Evolutionary conservation across 2,113 vertebrate genomes (phyloP), one percentile per base, ranked within the genome.

Genomic region (Vidua chalybeata): DNA sequence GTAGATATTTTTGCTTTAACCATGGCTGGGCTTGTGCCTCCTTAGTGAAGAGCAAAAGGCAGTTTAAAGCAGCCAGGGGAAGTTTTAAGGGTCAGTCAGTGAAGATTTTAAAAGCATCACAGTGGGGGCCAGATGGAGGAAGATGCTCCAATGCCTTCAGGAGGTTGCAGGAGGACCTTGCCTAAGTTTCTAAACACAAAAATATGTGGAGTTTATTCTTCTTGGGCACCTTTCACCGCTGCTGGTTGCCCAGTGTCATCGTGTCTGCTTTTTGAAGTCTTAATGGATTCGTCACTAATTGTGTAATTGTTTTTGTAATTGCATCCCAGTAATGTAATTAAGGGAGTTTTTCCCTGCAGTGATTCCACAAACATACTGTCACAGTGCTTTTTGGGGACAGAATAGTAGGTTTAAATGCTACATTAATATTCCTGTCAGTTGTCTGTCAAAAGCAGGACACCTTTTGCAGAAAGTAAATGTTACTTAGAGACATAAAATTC

Each of bases 311-410:
- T 37, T 59, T 17, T 59, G 58, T 26, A 59, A 37, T 26, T 37
- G 15, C 58, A 37, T 26, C n/a, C 17, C 24, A 61, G 12, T 37
- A 26, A 61, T 26, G 23, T 37, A 26, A 37, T 37, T 37, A 27
- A 61, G 23, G 58, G 4, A 30, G 3, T 13, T 49, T 14, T 4
- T 15, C 58, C 14, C 10, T 0, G 1, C 20, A 39, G 35, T 56
- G 14, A 72, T 67, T 28, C 22, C 23, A 58, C 43, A 61, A 58
- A 56, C 6, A 62, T 6, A 13, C 2, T 24, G 16, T 35, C n/a
- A 54, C 24, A 15, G 46, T 18, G 21, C 35, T 13, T 89, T 66
- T 49, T 51, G 19, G 52, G 58, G 51, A 17, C 4, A 33, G 14
- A n/a, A 11, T 41, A 51, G 35, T 3, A 35, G 28, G 2, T 55